Evolutionary conservation across 2,888 invertebrate species (phyloP), one percentile per base, ranked within the genome.

Genomic region (Clanis bilineata): DNA sequence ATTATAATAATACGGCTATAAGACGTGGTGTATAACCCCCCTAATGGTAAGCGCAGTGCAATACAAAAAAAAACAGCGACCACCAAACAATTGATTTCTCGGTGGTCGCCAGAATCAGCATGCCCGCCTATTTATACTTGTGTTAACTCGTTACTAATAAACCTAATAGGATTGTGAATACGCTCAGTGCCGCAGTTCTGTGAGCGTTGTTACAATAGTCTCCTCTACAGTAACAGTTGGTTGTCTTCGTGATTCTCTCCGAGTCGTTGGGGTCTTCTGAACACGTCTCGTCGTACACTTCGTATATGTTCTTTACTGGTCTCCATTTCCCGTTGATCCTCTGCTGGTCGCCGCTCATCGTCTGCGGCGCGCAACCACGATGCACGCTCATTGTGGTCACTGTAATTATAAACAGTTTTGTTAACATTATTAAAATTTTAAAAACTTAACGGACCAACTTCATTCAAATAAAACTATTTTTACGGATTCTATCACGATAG

Each of bases 341-440:
- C 67, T 90, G 93, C 56, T 93, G 93, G 76, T 95, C 93, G 21
- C 93, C 93, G 6, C 89, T 90, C 65, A 94, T 86, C 64, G 94
- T 94, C 82, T 97, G 97, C 1, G 93, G 83, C 0, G 97, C 96
- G 81, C 97, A 97, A 60, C 95, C 95, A 36, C 96, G 91, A 83
- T 83, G 69, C 15, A 70, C 68, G 41, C 66, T 77, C 39, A 64
- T 72, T 18, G 85, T 70, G 43, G 74, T 76, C 57, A 80, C 88
- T 88, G 80, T 3, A 81, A 85, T 57, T 65, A 67, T 61, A 12
- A 25, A 23, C n/a, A n/a, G n/a, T n/a, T n/a, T n/a, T n/a, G n/a
- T n/a, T n/a, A 25, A 23, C 21, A 2, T 7, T 43, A 22, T 32
- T 36, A 36, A 36, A 36, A 36, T 36, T 36, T n/a, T n/a, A n/a